Conservation (phyloP, 2,113 vertebrate species). For the Leptodactylus fuscus region DNA sequence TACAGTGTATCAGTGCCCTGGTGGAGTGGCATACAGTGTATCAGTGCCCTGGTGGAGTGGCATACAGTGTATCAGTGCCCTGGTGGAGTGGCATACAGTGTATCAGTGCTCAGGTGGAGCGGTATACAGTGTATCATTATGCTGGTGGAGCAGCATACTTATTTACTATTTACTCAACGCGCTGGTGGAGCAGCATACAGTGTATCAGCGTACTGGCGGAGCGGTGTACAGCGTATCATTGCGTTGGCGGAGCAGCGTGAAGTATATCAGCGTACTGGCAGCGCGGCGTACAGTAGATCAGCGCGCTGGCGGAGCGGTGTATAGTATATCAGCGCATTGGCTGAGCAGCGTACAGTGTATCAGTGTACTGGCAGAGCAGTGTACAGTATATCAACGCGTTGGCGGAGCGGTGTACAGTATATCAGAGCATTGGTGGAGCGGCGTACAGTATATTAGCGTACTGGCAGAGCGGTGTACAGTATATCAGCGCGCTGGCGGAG, state of each 20-base stretch:
- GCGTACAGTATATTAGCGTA: not conserved
- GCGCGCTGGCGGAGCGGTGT: too few species aligned
- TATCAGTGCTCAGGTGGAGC: not conserved
- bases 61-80: not conserved
- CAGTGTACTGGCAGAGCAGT: not conserved
- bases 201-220: not conserved
- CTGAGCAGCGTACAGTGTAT: not conserved
- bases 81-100: too few species aligned
- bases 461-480: not conserved
- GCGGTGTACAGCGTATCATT: not conserved
- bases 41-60: not conserved
- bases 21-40: not conserved
- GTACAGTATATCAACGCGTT: not conserved
- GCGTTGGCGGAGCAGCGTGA: not conserved
- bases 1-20: too few species aligned
- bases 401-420: too few species aligned
- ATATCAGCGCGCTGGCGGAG: not conserved
- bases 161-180: not conserved
- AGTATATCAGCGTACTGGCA: not conserved
- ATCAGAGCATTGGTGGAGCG: not conserved
- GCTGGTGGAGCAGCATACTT: not conserved
- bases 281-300: not conserved
- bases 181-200: not conserved
- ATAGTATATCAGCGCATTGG: too few species aligned
- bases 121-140: not conserved